Evolutionary conservation across 2,888 invertebrate genomes (phyloP), one percentile per base, ranked within the genome.

Genomic region (Mesochorus sp.): DNA sequence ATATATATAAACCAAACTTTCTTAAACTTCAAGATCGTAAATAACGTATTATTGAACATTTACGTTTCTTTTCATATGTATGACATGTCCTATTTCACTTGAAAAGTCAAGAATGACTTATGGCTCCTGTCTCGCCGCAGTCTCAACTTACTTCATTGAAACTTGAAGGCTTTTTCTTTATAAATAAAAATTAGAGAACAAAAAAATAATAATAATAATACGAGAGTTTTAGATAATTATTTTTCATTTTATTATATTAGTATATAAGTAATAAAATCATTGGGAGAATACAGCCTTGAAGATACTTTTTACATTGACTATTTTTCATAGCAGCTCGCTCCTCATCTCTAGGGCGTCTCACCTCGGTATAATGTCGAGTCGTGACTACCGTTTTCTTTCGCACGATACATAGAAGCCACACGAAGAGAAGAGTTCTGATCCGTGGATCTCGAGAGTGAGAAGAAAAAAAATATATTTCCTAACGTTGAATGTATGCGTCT

Each of bases 341-440:
- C 26, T 49, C 39, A 31, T 47, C 49, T 39, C 19, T n/a, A n/a
- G n/a, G n/a, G 37, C 26, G 47, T 14, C 53, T 39, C 55, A 55
- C 47, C 67, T 82, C 81, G 73, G 85, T 83, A 85, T n/a, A n/a
- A n/a, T n/a, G 85, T 85, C 86, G 85, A 87, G 83, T 86, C 87
- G 87, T 88, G 87, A 88, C 87, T 87, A 84, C 87, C 86, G 87
- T 86, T 39, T 39, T 84, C 83, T 84, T 86, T 86, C 85, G 85
- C 85, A 86, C 85, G 86, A 87, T n/a, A n/a, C n/a, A n/a, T 82
- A 80, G 83, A 83, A 81, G 82, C 80, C 75, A 53, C 81, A 71
- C 75, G 77, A 79, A 49, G 59, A 42, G 61, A 62, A 49, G 55
- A 42, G 62, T 85, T 86, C 81, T 79, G 76, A 83, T 81, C 77